Conservation (phyloP, 35 echinoderm and acorn worm genomes). For the Stichopus chloronotus region DNA sequence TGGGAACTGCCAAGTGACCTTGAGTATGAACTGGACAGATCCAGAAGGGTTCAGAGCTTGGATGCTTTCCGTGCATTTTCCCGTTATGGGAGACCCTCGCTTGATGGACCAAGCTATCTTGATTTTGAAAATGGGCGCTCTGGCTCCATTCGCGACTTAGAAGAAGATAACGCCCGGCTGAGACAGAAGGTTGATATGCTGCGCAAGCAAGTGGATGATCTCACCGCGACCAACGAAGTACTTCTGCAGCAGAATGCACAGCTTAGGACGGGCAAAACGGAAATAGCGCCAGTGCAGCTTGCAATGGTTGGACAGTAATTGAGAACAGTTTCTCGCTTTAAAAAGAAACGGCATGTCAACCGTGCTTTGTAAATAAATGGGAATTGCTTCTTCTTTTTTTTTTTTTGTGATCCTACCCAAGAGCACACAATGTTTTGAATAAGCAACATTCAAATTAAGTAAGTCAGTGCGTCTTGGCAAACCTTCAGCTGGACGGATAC, state of each 20-base stretch:
- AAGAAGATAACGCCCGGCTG: slow-evolving; percentile 63
- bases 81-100: slow-evolving; percentile 11
- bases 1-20: neutral
- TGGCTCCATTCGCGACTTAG: slow-evolving; percentile 33
- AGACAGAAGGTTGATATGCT: slow-evolving; percentile 61
- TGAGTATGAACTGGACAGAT: slow-evolving; percentile 45
- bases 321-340: neutral
- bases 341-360: neutral
- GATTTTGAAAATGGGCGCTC: slow-evolving; percentile 40
- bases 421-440: neutral
- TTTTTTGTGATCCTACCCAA: neutral
- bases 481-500: no score
- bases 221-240: slow-evolving; percentile 74
- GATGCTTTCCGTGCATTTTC: neutral
- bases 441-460: no score
- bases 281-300: slow-evolving; percentile 39
- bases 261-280: slow-evolving; percentile 49
- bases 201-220: slow-evolving; percentile 64
- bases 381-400: neutral
- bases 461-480: no score
- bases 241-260: slow-evolving; percentile 72
- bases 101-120: neutral
- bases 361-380: neutral
- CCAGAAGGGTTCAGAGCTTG: neutral
- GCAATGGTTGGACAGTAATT: slow-evolving; percentile 22